Conservation (phyloP, 2,888 invertebrate species). For the Polylopha cassiicola region DNA sequence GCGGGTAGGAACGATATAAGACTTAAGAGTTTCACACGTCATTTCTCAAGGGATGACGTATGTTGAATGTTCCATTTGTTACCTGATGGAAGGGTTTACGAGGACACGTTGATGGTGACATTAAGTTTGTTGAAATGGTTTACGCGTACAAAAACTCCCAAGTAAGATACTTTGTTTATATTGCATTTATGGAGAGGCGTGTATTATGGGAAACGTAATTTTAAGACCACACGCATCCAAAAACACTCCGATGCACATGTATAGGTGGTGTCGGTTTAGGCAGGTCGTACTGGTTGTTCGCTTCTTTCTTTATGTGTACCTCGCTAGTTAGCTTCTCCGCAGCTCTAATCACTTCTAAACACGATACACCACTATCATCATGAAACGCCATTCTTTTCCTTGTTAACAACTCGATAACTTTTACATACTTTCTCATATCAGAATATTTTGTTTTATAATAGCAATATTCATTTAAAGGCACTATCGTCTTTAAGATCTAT, state of each 20-base stretch:
- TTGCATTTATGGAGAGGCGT: too few relatives aligned
- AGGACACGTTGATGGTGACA: conserved; percentile 3
- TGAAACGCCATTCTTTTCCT: conserved; percentile 63
- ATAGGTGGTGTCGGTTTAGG: conserved; percentile 48
- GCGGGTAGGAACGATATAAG: conserved; percentile 40
- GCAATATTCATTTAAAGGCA: too few relatives aligned
- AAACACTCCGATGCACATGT: conserved; percentile 60
- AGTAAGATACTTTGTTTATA: neutral
- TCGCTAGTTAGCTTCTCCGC: conserved; percentile 50
- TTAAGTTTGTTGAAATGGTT: too few relatives aligned
- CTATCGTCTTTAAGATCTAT: conserved; percentile 4
- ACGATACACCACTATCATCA: conserved; percentile 59
- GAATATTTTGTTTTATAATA: conserved; percentile 34
- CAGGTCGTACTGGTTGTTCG: conserved; percentile 43
- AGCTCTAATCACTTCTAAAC: conserved; percentile 65
- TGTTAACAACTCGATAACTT: conserved; percentile 60
- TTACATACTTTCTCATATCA: conserved; percentile 50
- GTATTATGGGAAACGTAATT: conserved; percentile 29
- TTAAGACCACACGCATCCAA: conserved; percentile 64
- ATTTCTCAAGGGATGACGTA: conserved; percentile 37
- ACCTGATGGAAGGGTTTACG: conserved; percentile 5
- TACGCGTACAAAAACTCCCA: too few relatives aligned
- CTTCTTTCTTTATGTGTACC: conserved; percentile 50
- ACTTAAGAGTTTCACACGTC: conserved; percentile 41
- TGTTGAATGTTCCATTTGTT: conserved; percentile 18